Evolutionary conservation across 2,797 vertebrate species (phyloP), one percentile per base, ranked within the genome.

Genomic region (Oreortyx pictus): DNA sequence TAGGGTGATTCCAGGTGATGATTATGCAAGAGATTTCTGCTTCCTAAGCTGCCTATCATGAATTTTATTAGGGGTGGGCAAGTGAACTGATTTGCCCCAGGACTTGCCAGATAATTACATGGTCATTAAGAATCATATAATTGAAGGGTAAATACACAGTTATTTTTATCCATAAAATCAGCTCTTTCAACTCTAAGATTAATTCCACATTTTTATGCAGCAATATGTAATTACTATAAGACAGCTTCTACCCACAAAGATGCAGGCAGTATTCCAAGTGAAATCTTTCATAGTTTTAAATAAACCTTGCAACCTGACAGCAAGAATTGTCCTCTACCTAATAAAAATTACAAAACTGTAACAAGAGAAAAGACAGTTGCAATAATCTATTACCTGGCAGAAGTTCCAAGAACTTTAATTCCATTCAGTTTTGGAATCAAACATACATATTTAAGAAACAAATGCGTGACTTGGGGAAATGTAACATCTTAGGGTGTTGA

Each of bases 91-190:
- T 39, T 89, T 2, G 3, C 50, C 56, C 37, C 56, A 73, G 46
- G 52, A 89, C 50, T 80, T 65, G 71, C 11, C 88, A 89, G 41
- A 67, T 89, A 95, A 94, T 91, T 94, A 89, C 41, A 91, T 46
- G 61, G 57, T 89, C 75, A 79, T 95, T 85, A 86, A 64, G 81
- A 83, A 85, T 61, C 60, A 43, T 33, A 73, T 90, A 81, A 89
- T 74, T 76, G 64, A 94, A 75, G 67, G 49, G 37, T 80, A 92
- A 93, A 94, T 88, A 91, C 49, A 18, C 16, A 59, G 83, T 62
- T 94, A 94, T 94, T 92, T 96, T 96, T 92, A 89, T 88, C 76
- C 54, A 68, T 74, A 76, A 90, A 93, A 89, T 85, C 88, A 90
- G 57, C 64, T 87, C 70, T 90, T 94, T 94, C 82, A 92, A 73